phyloP scores from a whole-genome alignment of 2,888 invertebrate genomes.

The Hydrotaea diabolus region DNA sequence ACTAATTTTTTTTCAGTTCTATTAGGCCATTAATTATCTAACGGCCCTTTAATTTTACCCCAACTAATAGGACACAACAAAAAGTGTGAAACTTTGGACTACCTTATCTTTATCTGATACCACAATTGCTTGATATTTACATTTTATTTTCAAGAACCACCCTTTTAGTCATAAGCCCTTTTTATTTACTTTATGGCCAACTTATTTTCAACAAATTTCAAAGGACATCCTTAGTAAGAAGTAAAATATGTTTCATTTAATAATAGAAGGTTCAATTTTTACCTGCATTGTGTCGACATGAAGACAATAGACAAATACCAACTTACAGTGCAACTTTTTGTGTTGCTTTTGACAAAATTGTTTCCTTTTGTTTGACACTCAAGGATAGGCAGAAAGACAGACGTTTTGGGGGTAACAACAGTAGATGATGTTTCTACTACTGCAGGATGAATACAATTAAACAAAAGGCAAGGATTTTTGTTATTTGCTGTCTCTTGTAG shows the following conservation, averaged over 20 bases:
- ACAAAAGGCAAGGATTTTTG: constrained; percentile 1
- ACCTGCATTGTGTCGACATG: not conserved
- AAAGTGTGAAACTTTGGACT: no score
- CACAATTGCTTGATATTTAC: constrained; percentile 56
- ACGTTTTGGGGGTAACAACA: no score
- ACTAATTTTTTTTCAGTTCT: no score
- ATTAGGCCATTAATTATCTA: no score
- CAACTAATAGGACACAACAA: no score
- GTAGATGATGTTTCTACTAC: no score
- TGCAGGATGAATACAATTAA: not conserved
- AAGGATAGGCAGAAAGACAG: no score
- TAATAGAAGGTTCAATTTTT: not conserved
- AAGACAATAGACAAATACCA: not conserved
- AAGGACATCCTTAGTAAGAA: not conserved
- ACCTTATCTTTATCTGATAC: no score
- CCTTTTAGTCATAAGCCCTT: no score
- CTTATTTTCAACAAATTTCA: not conserved
- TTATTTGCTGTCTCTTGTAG: constrained; percentile 2
- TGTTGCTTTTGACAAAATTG: not conserved
- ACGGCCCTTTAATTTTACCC: no score
- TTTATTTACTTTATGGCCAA: not conserved
- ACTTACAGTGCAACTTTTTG: no score
- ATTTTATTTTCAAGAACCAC: no score
- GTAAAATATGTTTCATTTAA: not conserved
- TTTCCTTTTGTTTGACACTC: not conserved